Base-by-base conservation (phyloP, 2,888 invertebrate genomes). In the Teleiodes luculella region DNA sequence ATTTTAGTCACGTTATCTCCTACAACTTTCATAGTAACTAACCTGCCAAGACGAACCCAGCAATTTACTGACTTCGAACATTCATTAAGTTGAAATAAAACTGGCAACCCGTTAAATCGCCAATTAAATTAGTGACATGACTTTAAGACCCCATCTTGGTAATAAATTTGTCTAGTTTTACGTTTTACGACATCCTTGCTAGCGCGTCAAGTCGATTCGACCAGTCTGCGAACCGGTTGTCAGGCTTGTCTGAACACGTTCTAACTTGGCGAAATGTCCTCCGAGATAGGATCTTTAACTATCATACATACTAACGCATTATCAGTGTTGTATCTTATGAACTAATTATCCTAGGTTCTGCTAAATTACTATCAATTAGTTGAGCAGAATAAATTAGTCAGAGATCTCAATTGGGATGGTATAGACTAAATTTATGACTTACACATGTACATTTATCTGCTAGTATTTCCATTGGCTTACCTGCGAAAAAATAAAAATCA, bases 101-200 rank as follows among this genome's bases (percentile, higher is more conserved):
- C 24, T 6, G 24, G n/a, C n/a, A n/a, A n/a, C n/a, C n/a, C 24
- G 3, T 24, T 3, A 24, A 24, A 6, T 24, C 24, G 24, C 6
- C 24, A 24, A 24, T 24, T 24, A 24, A 24, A 24, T 24, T 24
- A 24, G 24, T 6, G 24, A 24, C 24, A 24, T 24, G 24, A 24
- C 6, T 24, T 24, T 24, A 24, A 24, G 24, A 24, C 24, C 24
- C 3, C 6, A 6, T 24, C 24, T 28, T n/a, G 20, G 24, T 49
- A 28, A 14, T 49, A 49, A 49, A 49, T 49, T 24, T 37, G 7
- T n/a, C 24, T n/a, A 37, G 28, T 49, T 49, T 49, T 49, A 49
- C 37, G 28, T 49, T 49, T 49, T 49, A 49, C 37, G 49, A 36
- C 49, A 49, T 28, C 49, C 49, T 36, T 49, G 49, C 20, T 49